phyloP scores from a whole-genome alignment of 2,797 vertebrate species.

The Halcyon leucocephala region DNA sequence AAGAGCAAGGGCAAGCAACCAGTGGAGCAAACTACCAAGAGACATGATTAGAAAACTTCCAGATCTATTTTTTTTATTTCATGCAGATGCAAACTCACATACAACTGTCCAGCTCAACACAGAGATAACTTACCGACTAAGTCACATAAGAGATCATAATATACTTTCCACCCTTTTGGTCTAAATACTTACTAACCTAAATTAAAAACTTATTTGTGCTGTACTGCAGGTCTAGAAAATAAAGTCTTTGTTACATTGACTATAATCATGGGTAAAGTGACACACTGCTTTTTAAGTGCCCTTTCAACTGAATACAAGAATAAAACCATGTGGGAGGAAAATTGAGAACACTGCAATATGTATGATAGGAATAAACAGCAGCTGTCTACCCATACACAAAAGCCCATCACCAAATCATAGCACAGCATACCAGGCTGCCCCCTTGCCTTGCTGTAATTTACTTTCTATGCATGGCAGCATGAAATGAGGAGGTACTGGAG shows the following conservation, averaged over 20 bases:
- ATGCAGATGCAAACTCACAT: not conserved
- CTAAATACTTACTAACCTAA: not conserved
- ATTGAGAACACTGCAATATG: constrained; percentile 38
- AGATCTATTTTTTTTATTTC: too few species aligned
- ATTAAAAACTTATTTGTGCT: not conserved
- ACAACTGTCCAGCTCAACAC: not conserved
- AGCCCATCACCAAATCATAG: not conserved
- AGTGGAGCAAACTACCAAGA: not conserved
- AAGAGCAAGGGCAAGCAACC: not conserved
- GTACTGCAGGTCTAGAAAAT: not conserved
- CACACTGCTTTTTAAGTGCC: constrained; percentile 11
- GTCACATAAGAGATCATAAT: not conserved
- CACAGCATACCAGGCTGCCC: not conserved
- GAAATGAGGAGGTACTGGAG: not conserved
- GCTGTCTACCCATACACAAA: constrained; percentile 7
- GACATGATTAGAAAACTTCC: not conserved
- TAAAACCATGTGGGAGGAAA: constrained; percentile 47
- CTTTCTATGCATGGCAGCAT: rapidly evolving
- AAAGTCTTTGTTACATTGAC: not conserved
- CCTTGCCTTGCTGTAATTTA: not conserved
- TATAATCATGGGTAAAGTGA: not conserved
- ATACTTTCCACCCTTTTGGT: not conserved
- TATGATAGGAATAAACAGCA: constrained; percentile 53
- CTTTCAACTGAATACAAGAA: constrained; percentile 32
- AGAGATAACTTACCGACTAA: not conserved